These are phyloP conservation scores for Parapristionchus giblindavisi DNA, from an alignment of 2,888 invertebrate species.

Conservation along the genomic window DNA sequence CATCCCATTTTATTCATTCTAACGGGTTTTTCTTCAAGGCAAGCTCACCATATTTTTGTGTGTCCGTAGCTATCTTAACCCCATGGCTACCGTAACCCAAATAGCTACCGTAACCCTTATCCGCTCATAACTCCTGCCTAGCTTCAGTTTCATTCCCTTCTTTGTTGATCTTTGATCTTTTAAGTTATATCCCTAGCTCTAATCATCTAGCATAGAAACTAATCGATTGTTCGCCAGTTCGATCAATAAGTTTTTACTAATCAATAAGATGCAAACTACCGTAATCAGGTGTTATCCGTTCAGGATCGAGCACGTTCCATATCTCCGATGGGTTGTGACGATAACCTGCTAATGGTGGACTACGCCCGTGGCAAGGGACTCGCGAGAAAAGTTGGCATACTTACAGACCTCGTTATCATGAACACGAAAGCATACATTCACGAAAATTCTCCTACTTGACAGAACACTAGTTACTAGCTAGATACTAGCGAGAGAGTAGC, in stretches of 20 bases:
- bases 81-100: too few relatives aligned
- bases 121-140: background rate
- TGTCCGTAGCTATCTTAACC: too few relatives aligned
- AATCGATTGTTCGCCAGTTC: background rate
- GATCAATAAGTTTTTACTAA: too few relatives aligned
- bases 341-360: slow-evolving; percentile 13
- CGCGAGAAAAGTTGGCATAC: slow-evolving; percentile 2
- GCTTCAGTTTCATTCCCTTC: slow-evolving; percentile 9
- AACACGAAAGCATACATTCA: too few relatives aligned
- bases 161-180: background rate
- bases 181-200: background rate
- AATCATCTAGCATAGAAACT: background rate
- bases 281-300: background rate
- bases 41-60: slow-evolving; percentile 13
- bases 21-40: slow-evolving; percentile 3
- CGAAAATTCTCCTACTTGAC: too few relatives aligned
- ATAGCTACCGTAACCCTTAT: too few relatives aligned
- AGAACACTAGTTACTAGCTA: too few relatives aligned
- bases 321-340: slow-evolving; percentile 1
- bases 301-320: slow-evolving; percentile 29
- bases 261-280: background rate
- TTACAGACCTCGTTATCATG: too few relatives aligned
- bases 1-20: slow-evolving; percentile 10
- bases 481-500: too few relatives aligned
- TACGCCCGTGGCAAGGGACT: background rate